Evolutionary conservation across 2,888 invertebrate species (phyloP), one percentile per base, ranked within the genome.

Genomic region (Nowickia ferox): DNA sequence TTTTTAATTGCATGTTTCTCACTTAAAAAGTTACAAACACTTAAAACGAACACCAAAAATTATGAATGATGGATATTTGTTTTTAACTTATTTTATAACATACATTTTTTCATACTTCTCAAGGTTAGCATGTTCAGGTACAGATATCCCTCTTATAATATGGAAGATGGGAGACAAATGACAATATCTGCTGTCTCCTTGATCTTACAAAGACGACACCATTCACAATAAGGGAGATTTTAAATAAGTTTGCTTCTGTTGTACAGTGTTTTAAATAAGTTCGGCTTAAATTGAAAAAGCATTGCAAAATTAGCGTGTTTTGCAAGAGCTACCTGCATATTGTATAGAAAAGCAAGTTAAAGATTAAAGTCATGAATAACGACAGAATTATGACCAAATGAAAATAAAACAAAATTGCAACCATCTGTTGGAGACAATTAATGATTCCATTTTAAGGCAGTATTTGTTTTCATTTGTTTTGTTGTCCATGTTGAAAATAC

Each of bases 61-160:
- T 74, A 85, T 85, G 81, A 80, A 77, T 77, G 80, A 80, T 80
- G 74, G 6, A 57, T 85, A 63, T 65, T 84, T 79, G 65, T 44
- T 84, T 80, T 71, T 72, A 59, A 30, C 13, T 59, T 15, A 38
- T 59, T 38, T 59, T 75, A 61, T n/a, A 46, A 30, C 6, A 6
- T 30, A 30, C 30, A 30, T 30, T 46, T 66, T n/a, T 22, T 5
- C 13, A 9, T 15, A 48, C n/a, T 57, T 42, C 38, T 44, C 84
- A 85, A 69, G 68, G 77, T 84, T 72, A 77, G 63, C 69, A 2
- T 51, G 17, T 76, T 68, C 44, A 8, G 68, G 22, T 51, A 66
- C 63, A 44, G 51, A 10, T 22, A 51, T 30, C 42, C 9, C 40
- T 17, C 10, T 44, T 5, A 30, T 30, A 2, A 30, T 6, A 6